Percentiles rank a stretch among this genome's conserved stretches.
Conservation (phyloP, 2,888 invertebrate species). For the Autographa pulchrina region DNA sequence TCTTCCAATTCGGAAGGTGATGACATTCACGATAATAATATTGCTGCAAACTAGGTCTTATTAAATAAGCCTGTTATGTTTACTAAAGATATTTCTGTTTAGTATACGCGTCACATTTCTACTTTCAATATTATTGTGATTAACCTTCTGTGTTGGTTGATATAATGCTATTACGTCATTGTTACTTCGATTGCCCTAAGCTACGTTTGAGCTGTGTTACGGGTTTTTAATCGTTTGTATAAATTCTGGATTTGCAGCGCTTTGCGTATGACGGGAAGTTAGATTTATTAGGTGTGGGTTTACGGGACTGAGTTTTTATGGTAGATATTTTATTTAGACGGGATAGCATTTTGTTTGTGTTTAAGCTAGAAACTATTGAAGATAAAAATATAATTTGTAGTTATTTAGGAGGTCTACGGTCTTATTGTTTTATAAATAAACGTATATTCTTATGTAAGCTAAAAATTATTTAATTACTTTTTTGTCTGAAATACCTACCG, state of each 20-base stretch:
- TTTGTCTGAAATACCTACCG: too few relatives aligned
- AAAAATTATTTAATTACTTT: too few relatives aligned
- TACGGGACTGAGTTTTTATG: neutral
- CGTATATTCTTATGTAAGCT: too few relatives aligned
- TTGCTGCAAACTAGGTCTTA: too few relatives aligned
- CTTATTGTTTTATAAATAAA: too few relatives aligned
- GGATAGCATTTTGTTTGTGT: neutral
- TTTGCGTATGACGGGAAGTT: conserved; percentile 21
- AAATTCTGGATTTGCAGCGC: conserved; percentile 30
- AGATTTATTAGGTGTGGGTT: neutral
- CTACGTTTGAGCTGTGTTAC: conserved; percentile 43
- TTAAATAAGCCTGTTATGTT: too few relatives aligned
- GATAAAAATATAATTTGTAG: neutral
- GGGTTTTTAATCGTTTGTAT: conserved; percentile 47
- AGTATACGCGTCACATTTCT: too few relatives aligned
- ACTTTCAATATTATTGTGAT: neutral
- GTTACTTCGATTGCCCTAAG: conserved; percentile 38
- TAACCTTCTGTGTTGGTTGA: conserved; percentile 17
- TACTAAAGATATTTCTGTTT: too few relatives aligned
- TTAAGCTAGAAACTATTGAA: neutral
- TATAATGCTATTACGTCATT: conserved; percentile 6
- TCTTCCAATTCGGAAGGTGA: too few relatives aligned
- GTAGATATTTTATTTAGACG: neutral
- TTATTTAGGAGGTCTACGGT: too few relatives aligned
- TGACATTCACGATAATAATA: too few relatives aligned